Percentiles rank a stretch among this genome's conserved stretches.
Conservation (phyloP, 1,140 invertebrate species). For the Maconellicoccus hirsutus region DNA sequence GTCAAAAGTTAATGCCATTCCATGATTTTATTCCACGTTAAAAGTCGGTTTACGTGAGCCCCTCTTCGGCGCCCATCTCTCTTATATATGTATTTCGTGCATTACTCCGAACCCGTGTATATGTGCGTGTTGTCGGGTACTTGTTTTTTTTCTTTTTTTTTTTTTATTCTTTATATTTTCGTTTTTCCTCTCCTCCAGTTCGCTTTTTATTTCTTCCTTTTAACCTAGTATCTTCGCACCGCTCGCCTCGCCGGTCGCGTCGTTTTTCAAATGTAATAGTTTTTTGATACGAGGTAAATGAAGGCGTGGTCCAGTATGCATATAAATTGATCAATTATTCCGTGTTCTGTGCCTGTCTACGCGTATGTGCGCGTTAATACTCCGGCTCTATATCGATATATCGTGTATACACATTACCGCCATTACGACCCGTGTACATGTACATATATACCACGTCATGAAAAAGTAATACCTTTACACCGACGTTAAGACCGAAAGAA, state of each 20-base stretch:
- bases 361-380: no score
- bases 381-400: background rate
- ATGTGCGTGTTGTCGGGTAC: no score
- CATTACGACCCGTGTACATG: no score
- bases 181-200: background rate
- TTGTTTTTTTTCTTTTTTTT: no score
- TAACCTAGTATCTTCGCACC: background rate
- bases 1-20: slow-evolving; percentile 4
- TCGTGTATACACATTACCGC: background rate
- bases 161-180: no score
- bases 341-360: background rate
- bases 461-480: background rate
- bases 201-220: background rate
- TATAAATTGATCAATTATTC: slow-evolving; percentile 5
- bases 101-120: background rate
- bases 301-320: slow-evolving; percentile 6
- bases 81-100: no score
- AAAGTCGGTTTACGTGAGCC: background rate
- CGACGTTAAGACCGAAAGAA: background rate
- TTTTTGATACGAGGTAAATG: slow-evolving; percentile 9
- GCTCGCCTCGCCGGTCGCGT: background rate
- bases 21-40: background rate
- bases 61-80: background rate
- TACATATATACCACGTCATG: background rate
- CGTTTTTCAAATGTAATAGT: background rate